These are phyloP conservation scores for Kuschelorhynchus macadamiae DNA, from an alignment of 2,888 invertebrate species.

Conservation along the genomic window DNA sequence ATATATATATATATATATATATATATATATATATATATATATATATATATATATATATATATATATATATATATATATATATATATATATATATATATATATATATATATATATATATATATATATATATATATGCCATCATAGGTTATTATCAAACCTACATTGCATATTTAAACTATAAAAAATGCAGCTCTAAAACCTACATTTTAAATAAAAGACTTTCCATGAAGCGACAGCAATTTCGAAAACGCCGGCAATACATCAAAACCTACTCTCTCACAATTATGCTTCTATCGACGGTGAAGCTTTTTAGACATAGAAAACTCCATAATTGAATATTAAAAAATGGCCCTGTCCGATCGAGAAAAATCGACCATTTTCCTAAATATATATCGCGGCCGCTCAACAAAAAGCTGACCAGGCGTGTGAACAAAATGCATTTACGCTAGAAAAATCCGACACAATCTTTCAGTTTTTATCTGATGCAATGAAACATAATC, in stretches of 20 bases:
- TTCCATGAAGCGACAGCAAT: conserved; percentile 16
- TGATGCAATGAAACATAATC: conserved; percentile 27
- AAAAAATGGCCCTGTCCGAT: conserved; percentile 40
- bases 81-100: too few species aligned
- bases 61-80: too few species aligned
- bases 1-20: too few species aligned
- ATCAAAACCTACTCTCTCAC: conserved; percentile 43
- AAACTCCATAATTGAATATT: conserved; percentile 47
- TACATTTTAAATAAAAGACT: conserved; percentile 17
- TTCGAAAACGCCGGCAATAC: conserved; percentile 33
- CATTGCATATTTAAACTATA: too few species aligned
- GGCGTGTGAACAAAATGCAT: conserved; percentile 28
- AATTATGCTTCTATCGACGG: conserved; percentile 35
- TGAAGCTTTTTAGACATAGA: conserved; percentile 41
- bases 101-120: too few species aligned
- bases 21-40: too few species aligned
- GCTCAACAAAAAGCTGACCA: conserved; percentile 11
- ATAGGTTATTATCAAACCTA: too few species aligned
- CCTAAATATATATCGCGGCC: conserved; percentile 22
- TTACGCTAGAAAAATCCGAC: conserved; percentile 19
- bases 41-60: too few species aligned
- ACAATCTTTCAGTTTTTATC: conserved; percentile 34
- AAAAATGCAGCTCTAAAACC: too few species aligned
- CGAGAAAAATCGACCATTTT: conserved; percentile 33
- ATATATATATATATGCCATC: too few species aligned